Evolutionary conservation across 2,797 vertebrate species (phyloP).

Genomic region (Chromobotia macracanthus): DNA sequence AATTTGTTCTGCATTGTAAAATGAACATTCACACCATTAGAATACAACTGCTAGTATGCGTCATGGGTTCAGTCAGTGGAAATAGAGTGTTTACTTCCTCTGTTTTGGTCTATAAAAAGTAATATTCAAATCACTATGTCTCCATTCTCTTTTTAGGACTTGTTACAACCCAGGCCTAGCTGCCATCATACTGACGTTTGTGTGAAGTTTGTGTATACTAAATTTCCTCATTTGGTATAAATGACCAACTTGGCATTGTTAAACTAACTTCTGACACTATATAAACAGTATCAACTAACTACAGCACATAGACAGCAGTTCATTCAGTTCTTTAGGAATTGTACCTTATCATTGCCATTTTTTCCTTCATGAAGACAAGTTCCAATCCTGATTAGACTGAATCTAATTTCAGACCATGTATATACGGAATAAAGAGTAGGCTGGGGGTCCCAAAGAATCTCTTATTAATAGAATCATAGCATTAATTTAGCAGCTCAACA

Average conservation of each 20-base stretch:
- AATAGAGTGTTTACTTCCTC: slow-evolving; percentile 56
- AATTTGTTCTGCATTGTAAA: slow-evolving; percentile 21
- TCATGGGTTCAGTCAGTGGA: slow-evolving; percentile 58
- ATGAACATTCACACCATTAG: slow-evolving; percentile 7
- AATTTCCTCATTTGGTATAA: slow-evolving; percentile 41
- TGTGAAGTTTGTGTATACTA: too few relatives aligned
- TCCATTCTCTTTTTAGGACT: slow-evolving; percentile 55
- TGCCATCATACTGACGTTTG: slow-evolving; percentile 21
- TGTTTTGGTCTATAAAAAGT: slow-evolving; percentile 61
- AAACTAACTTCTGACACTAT: slow-evolving; percentile 14
- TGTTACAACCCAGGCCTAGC: slow-evolving; percentile 37
- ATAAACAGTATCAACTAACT: slow-evolving; percentile 11
- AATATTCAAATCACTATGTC: slow-evolving; percentile 57
- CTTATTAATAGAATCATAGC: slow-evolving; percentile 42
- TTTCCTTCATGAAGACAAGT: slow-evolving; percentile 3
- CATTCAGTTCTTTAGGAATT: neutral
- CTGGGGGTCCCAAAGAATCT: slow-evolving; percentile 48
- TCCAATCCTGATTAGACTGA: slow-evolving; percentile 28
- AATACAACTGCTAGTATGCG: slow-evolving; percentile 18
- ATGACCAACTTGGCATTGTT: slow-evolving; percentile 20
- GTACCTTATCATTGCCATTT: neutral
- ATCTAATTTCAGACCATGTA: slow-evolving; percentile 21
- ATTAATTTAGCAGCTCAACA: slow-evolving; percentile 53
- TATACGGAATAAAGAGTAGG: slow-evolving; percentile 4
- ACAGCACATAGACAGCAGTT: neutral